Conservation (phyloP, 2,113 vertebrate species). For the Heteronetta atricapilla region DNA sequence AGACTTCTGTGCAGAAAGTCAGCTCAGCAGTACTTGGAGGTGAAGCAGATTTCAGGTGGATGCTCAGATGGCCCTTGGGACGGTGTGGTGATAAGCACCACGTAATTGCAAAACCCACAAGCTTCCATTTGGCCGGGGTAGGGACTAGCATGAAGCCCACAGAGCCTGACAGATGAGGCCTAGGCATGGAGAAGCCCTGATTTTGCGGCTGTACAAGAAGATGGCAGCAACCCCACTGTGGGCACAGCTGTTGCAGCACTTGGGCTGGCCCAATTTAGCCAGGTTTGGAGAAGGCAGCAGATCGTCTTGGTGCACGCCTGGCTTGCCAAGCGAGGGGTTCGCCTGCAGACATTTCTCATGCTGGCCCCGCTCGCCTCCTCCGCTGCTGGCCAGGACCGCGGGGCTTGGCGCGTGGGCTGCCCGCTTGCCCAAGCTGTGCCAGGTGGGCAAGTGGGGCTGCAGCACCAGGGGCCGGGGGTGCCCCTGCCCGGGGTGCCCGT, state of each 20-base stretch:
- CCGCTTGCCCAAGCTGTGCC: background rate
- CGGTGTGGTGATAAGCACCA: accelerated
- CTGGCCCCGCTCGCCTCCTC: background rate
- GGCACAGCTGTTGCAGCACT: background rate
- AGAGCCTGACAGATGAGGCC: background rate
- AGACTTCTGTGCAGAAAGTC: background rate
- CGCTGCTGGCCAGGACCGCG: background rate
- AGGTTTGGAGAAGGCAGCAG: accelerated
- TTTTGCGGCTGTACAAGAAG: accelerated
- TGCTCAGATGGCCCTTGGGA: background rate
- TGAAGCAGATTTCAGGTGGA: background rate
- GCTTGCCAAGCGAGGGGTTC: background rate
- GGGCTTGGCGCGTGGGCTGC: accelerated
- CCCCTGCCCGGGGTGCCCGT: background rate
- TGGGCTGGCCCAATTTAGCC: background rate
- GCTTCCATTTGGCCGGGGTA: background rate
- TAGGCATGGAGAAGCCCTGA: background rate
- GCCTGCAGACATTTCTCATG: background rate
- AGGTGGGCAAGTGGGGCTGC: accelerated
- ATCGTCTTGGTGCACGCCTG: accelerated
- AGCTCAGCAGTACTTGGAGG: accelerated
- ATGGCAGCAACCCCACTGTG: accelerated
- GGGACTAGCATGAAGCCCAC: accelerated
- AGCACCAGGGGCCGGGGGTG: accelerated
- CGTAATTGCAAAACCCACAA: accelerated